phyloP scores from a whole-genome alignment of 2,797 vertebrate species.

The Gadopsis bispinosus region DNA sequence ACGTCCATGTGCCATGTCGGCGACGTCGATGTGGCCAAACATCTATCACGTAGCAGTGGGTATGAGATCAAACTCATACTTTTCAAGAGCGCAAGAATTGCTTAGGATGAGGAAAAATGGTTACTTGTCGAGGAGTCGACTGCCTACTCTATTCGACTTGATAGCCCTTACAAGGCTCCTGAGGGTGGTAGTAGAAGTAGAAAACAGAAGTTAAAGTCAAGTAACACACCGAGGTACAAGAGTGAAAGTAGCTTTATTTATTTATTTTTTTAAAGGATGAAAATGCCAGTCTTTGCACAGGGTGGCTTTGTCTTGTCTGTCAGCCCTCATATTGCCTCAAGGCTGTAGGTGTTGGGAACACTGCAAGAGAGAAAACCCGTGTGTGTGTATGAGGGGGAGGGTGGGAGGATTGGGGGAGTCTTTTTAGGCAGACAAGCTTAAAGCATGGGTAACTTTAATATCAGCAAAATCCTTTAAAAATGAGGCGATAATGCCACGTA shows the following conservation, averaged over 20 bases:
- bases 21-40: not conserved
- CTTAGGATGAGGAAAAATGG: not conserved
- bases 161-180: slow-evolving; percentile 13
- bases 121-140: slow-evolving; percentile 9
- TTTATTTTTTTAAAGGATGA: slow-evolving; percentile 3
- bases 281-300: slow-evolving; percentile 5
- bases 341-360: slow-evolving; percentile 21
- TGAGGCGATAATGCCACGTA: slow-evolving; percentile 32
- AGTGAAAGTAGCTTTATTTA: slow-evolving; percentile 23
- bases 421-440: slow-evolving; percentile 42
- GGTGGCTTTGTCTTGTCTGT: slow-evolving; percentile 37
- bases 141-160: not conserved
- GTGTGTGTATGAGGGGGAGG: too few relatives aligned
- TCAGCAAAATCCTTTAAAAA: slow-evolving; percentile 58
- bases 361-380: not conserved
- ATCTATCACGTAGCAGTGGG: slow-evolving; percentile 29
- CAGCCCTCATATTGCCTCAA: slow-evolving; percentile 33
- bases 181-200: slow-evolving; percentile 11
- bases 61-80: slow-evolving; percentile 1
- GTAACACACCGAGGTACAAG: not conserved
- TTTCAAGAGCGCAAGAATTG: not conserved
- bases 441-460: slow-evolving; percentile 45
- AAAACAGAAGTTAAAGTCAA: slow-evolving; percentile 29
- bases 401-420: not conserved
- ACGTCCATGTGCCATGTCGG: slow-evolving; percentile 13